A percentile compares a stretch with the other conserved stretches of the same genome.
phyloP scores from a whole-genome alignment of 2,888 invertebrate genomes.

The Molorchus minor region DNA sequence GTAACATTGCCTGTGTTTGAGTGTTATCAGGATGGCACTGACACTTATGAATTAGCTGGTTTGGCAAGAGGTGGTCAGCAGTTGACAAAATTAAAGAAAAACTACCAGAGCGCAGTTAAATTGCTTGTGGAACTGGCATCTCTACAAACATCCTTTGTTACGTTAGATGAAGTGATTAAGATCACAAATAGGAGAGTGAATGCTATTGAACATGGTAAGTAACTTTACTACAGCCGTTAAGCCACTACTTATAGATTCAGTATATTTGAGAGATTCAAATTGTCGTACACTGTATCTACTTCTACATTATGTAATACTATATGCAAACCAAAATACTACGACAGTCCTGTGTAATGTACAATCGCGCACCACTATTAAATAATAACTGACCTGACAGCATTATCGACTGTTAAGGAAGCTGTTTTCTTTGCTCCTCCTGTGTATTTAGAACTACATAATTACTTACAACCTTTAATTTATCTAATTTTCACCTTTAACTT shows the following conservation, averaged over 20 bases:
- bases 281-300: no score
- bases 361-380: no score
- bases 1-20: constrained; percentile 97
- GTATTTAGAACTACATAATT: no score
- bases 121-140: constrained; percentile 96
- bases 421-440: no score
- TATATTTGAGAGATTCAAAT: constrained; percentile 1
- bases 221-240: not conserved
- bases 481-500: no score
- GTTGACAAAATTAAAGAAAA: constrained; percentile 95
- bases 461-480: no score
- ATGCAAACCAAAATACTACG: no score
- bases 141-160: constrained; percentile 97
- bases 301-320: no score
- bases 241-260: constrained; percentile 9
- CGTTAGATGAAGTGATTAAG: constrained; percentile 98
- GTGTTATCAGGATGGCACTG: constrained; percentile 93
- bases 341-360: no score
- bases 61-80: constrained; percentile 98
- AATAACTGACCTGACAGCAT: no score
- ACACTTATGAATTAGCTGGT: constrained; percentile 96
- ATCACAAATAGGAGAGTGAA: constrained; percentile 99
- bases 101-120: constrained; percentile 96
- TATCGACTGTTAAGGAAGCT: no score
- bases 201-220: constrained; percentile 95